These are phyloP conservation scores for Scelioninae gen. 2 DNA, from an alignment of 2,888 invertebrate genomes.

Conservation along the genomic window DNA sequence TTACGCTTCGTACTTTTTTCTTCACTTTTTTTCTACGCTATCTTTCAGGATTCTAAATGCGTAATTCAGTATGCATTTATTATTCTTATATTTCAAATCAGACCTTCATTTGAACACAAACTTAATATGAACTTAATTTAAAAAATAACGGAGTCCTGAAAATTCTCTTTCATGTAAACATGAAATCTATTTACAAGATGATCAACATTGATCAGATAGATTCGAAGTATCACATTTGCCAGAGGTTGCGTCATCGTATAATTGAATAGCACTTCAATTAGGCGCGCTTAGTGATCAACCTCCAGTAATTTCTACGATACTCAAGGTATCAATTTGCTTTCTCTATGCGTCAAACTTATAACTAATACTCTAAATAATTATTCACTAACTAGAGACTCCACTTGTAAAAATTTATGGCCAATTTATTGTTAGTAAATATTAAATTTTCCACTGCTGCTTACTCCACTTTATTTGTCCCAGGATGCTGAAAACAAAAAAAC, in stretches of 20 bases:
- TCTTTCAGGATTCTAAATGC: conserved; percentile 12
- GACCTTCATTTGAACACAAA: neutral
- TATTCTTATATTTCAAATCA: conserved; percentile 11
- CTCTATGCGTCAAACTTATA: conserved; percentile 45
- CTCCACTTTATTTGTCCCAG: conserved; percentile 73
- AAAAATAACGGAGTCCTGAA: conserved; percentile 3
- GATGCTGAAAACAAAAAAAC: conserved; percentile 90
- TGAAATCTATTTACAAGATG: conserved; percentile 50
- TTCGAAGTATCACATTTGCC: conserved; percentile 61
- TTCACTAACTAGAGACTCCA: neutral
- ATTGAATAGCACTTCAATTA: conserved; percentile 73
- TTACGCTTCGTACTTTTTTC: neutral
- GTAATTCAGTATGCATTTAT: conserved; percentile 23
- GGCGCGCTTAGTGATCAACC: conserved; percentile 70
- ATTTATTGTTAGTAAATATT: too few species aligned
- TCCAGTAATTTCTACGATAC: conserved; percentile 57
- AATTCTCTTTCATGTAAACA: conserved; percentile 29
- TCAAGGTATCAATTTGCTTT: conserved; percentile 57
- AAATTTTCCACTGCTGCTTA: too few species aligned
- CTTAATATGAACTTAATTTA: neutral
- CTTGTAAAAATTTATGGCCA: conserved; percentile 5
- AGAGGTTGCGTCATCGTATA: conserved; percentile 71
- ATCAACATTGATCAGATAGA: conserved; percentile 46
- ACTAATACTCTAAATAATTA: conserved; percentile 36
- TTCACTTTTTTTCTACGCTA: neutral